Evolutionary conservation across 2,113 vertebrate species (phyloP).

Genomic region (Hydrolagus affinis): DNA sequence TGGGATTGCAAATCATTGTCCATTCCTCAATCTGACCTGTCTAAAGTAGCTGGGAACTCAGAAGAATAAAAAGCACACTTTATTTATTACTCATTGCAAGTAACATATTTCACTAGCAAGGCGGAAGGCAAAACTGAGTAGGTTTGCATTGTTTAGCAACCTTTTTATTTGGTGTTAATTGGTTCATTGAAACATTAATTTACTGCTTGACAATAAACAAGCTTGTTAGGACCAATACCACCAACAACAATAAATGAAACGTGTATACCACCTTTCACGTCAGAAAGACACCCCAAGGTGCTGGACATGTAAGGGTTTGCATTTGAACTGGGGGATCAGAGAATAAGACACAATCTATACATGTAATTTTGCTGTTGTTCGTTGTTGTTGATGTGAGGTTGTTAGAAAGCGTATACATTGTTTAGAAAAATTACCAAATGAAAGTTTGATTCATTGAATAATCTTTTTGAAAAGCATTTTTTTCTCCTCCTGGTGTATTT

Average conservation of each 20-base stretch:
- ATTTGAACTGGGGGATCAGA: not conserved
- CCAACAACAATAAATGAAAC: too few species aligned
- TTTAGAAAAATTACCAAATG: too few species aligned
- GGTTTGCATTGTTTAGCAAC: not conserved
- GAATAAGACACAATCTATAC: not conserved
- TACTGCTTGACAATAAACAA: not conserved
- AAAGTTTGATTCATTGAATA: too few species aligned
- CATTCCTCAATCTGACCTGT: not conserved
- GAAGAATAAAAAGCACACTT: not conserved
- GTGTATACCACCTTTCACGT: too few species aligned
- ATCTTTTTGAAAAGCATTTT: too few species aligned
- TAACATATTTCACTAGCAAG: not conserved
- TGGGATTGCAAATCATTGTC: not conserved
- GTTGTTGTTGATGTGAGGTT: too few species aligned
- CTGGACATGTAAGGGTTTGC: too few species aligned
- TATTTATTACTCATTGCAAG: not conserved
- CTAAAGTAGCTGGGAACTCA: not conserved
- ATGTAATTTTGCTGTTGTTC: too few species aligned
- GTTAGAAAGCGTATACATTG: too few species aligned
- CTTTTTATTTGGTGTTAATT: constrained; percentile 22
- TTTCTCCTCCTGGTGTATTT: too few species aligned
- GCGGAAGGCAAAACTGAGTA: not conserved
- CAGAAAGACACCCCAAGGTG: too few species aligned
- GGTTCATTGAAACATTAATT: constrained; percentile 9
- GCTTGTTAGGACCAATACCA: not conserved